phyloP scores from a whole-genome alignment of 1,140 invertebrate species.

The Fopius arisanus region DNA sequence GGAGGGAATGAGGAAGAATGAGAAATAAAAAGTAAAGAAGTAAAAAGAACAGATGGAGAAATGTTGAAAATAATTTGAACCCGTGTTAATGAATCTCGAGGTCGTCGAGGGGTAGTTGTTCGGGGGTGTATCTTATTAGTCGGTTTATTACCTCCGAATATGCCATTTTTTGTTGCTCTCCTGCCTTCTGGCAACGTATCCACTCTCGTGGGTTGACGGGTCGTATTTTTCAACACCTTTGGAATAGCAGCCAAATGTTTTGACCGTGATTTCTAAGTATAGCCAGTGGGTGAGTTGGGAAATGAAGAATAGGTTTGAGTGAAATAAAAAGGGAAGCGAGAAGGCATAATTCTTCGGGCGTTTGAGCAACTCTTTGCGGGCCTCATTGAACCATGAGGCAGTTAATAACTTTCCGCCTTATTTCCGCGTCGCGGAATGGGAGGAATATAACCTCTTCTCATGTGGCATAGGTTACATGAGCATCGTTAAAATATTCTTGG shows the following conservation, averaged over 20 bases:
- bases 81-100: neutral
- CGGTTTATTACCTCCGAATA: conserved; percentile 34
- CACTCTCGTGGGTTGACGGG: conserved; percentile 43
- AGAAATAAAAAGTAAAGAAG: neutral
- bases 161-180: neutral
- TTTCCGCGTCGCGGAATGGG: conserved; percentile 21
- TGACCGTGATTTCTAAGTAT: conserved; percentile 47
- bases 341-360: neutral
- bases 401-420: conserved; percentile 31
- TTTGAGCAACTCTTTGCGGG: neutral
- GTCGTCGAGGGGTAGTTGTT: neutral
- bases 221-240: conserved; percentile 48
- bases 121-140: conserved; percentile 35
- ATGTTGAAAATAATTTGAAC: neutral
- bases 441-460: conserved; percentile 3
- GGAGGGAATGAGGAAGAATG: too few relatives aligned
- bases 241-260: conserved; percentile 51
- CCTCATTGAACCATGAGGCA: conserved; percentile 9
- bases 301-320: neutral
- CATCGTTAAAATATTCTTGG: neutral
- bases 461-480: neutral
- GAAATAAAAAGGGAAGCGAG: neutral
- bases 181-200: neutral
- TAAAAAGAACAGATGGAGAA: neutral
- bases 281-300: conserved; percentile 24